A percentile compares a stretch with the other conserved stretches of the same genome.
phyloP scores from a whole-genome alignment of 2,888 invertebrate genomes.

The Cremastinae sp. region DNA sequence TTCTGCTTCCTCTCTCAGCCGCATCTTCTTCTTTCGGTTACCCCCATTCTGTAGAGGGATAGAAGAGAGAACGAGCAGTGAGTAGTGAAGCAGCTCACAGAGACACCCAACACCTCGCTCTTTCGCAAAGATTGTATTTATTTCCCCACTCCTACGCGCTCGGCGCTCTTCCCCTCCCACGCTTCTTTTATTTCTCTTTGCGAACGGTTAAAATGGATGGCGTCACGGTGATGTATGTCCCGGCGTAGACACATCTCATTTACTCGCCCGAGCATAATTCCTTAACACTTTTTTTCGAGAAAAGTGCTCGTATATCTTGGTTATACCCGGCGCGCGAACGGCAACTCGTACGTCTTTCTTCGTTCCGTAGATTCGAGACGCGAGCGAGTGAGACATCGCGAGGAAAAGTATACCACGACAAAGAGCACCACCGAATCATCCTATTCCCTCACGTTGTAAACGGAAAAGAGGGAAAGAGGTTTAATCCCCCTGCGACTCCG shows the following conservation, averaged over 20 bases:
- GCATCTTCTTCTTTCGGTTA: constrained; percentile 51
- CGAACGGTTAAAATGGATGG: constrained; percentile 65
- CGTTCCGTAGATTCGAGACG: constrained; percentile 33
- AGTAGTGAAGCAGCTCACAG: constrained; percentile 26
- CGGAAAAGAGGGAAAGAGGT: constrained; percentile 1
- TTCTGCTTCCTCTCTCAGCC: constrained; percentile 38
- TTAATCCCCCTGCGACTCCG: constrained; percentile 26
- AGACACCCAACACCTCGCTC: constrained; percentile 46
- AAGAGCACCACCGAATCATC: constrained; percentile 43
- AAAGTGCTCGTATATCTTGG: constrained; percentile 78
- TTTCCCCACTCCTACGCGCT: constrained; percentile 70
- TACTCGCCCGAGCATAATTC: constrained; percentile 82
- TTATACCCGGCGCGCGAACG: constrained; percentile 71
- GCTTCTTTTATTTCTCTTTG: constrained; percentile 35
- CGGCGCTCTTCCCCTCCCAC: constrained; percentile 19
- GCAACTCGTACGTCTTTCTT: constrained; percentile 65
- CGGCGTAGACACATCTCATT: constrained; percentile 82
- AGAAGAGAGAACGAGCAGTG: constrained; percentile 33
- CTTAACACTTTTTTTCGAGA: constrained; percentile 81
- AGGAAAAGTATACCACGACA: constrained; percentile 38
- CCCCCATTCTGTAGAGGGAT: constrained; percentile 47
- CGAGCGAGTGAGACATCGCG: constrained; percentile 12
- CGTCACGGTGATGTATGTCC: constrained; percentile 67
- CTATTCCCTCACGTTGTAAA: constrained; percentile 19
- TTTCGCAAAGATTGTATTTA: constrained; percentile 74